A percentile compares a stretch with the other conserved stretches of the same genome.
These are phyloP conservation scores for Parus major DNA, from an alignment of 2,113 vertebrate genomes.

Conservation along the genomic window DNA sequence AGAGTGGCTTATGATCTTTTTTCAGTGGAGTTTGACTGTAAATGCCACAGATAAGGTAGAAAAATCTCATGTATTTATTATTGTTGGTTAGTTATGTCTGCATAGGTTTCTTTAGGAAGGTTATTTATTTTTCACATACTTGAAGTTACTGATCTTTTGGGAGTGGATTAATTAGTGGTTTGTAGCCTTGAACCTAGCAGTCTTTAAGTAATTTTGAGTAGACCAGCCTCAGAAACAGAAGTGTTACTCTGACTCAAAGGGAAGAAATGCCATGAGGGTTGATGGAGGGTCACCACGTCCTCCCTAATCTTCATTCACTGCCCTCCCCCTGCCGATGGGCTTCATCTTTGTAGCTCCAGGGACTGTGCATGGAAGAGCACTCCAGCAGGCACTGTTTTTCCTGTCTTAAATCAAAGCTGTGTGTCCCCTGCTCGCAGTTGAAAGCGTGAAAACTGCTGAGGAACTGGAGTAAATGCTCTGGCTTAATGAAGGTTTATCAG, in stretches of 20 bases:
- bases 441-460: background rate
- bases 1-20: background rate
- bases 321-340: accelerated
- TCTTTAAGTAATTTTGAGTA: background rate
- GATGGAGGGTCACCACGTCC: background rate
- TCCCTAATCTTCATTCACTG: background rate
- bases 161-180: background rate
- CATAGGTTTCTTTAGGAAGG: background rate
- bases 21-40: background rate
- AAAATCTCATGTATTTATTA: background rate
- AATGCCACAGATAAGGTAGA: background rate
- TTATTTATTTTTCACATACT: background rate
- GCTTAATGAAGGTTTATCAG: background rate
- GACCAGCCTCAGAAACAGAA: background rate
- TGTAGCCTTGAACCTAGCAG: background rate
- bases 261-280: background rate
- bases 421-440: background rate
- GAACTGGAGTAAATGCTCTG: background rate
- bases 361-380: background rate
- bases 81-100: background rate
- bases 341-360: background rate
- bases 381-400: background rate
- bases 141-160: background rate
- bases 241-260: background rate
- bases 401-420: background rate